Evolutionary conservation across 2,797 vertebrate species (phyloP), one percentile per base, ranked within the genome.

Genomic region (Tenualosa thibaudeaui): DNA sequence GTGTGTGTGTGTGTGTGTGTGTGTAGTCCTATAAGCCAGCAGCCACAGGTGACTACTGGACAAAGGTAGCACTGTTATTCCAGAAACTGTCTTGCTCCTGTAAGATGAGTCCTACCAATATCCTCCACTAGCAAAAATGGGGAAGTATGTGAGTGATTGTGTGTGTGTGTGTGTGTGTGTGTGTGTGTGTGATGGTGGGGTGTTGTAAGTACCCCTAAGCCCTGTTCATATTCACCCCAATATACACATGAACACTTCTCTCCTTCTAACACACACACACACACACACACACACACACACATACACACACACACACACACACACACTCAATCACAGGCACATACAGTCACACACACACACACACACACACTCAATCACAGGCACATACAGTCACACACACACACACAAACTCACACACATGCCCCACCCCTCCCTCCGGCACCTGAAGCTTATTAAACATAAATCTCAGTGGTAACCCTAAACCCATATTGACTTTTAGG

Each of bases 401-500:
- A 62, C 60, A n/a, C 85, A 83, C 84, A 88, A 91, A 85, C 49
- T 88, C 86, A 88, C 85, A 65, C 86, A 85, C 83, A 71, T 56
- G 88, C 81, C 26, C 81, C 24, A 37, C 82, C 89, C 86, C 22
- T 49, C 89, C 91, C 89, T 88, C 91, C 92, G 94, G 92, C 95
- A 96, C 95, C 94, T 96, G 95, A 94, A 95, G 91, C 93, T 93
- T 96, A 96, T 96, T 95, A 96, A 95, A 92, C 90, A 93, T 94
- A 95, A 95, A 94, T 95, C 94, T 94, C 90, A 81, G 82, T 92
- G 88, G 95, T 91, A 96, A 96, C 92, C 60, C 81, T 92, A 96
- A 92, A 93, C 94, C 90, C 91, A 92, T 93, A 94, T 94, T 95
- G 94, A 94, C 93, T 95, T 95, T 94, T 91, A 90, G 91, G 91